These are phyloP conservation scores for Melanogrammus aeglefinus DNA, from an alignment of 2,797 vertebrate species.

Conservation along the genomic window DNA sequence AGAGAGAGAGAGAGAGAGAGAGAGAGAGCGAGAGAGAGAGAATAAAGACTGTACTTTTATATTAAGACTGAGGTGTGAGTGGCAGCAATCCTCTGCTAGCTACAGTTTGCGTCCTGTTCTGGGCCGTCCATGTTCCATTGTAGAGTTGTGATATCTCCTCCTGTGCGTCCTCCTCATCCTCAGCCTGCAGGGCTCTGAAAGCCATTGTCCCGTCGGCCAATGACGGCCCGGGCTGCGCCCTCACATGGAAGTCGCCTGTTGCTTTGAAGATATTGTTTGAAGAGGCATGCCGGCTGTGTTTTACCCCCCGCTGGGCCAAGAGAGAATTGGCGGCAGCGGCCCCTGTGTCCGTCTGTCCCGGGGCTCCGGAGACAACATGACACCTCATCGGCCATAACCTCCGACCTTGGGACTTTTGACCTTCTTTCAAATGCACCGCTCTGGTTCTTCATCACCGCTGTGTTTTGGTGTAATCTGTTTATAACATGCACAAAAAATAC, in stretches of 20 bases:
- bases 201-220: slow-evolving; percentile 18
- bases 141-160: slow-evolving; percentile 25
- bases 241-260: slow-evolving; percentile 28
- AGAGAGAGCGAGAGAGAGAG: neutral
- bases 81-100: neutral
- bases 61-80: neutral
- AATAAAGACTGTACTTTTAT: neutral
- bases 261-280: slow-evolving; percentile 45
- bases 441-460: no score
- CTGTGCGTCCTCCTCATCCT: slow-evolving; percentile 12
- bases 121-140: no score
- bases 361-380: slow-evolving; percentile 30
- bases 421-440: slow-evolving; percentile 2
- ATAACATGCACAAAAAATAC: no score
- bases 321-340: slow-evolving; percentile 17
- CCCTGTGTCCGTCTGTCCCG: slow-evolving; percentile 23
- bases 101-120: slow-evolving; percentile 15
- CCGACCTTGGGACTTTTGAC: slow-evolving; percentile 9
- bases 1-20: slow-evolving; percentile 6
- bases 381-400: slow-evolving; percentile 28
- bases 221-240: slow-evolving; percentile 25
- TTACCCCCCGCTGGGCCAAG: slow-evolving; percentile 37
- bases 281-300: slow-evolving; percentile 27
- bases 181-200: slow-evolving; percentile 34
- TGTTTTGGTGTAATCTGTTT: no score